Conservation (phyloP, 2,888 invertebrate genomes). For the Brachypterus glaber region DNA sequence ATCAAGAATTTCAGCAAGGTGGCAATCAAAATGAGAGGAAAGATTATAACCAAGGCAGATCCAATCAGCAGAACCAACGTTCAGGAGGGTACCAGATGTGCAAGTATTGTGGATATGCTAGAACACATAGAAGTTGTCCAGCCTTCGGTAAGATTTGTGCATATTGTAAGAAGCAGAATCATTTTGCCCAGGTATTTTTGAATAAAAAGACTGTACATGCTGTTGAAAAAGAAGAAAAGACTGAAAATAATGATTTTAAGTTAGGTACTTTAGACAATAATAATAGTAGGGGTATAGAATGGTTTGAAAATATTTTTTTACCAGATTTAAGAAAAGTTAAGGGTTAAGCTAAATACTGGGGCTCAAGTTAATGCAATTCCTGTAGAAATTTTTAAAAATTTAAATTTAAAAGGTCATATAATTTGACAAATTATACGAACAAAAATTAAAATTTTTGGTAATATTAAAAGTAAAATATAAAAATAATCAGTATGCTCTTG, state of each 20-base stretch:
- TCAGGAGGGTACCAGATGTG: too few relatives aligned
- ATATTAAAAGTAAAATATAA: too few relatives aligned
- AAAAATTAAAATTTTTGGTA: slow-evolving; percentile 1
- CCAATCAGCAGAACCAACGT: too few relatives aligned
- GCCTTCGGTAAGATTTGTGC: slow-evolving; percentile 5
- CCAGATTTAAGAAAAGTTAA: neutral
- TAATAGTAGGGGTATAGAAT: slow-evolving; percentile 18
- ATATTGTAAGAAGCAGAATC: slow-evolving; percentile 5
- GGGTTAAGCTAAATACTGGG: slow-evolving; percentile 7
- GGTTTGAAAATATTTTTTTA: neutral
- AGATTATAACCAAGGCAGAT: too few relatives aligned
- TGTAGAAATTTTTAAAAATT: slow-evolving; percentile 1
- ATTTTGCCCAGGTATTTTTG: slow-evolving; percentile 10
- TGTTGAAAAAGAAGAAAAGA: neutral
- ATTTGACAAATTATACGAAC: too few relatives aligned
- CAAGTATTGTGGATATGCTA: slow-evolving; percentile 7
- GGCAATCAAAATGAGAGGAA: too few relatives aligned
- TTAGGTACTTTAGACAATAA: slow-evolving; percentile 5
- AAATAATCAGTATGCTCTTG: too few relatives aligned
- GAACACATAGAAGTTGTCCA: slow-evolving; percentile 7
- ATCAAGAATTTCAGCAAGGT: too few relatives aligned
- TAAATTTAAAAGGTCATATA: neutral
- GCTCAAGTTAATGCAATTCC: slow-evolving; percentile 3
- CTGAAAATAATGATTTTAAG: slow-evolving; percentile 1
- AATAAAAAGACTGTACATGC: slow-evolving; percentile 2